Evolutionary conservation across 2,888 invertebrate genomes (phyloP).

Genomic region (Lampropteryx suffumata): DNA sequence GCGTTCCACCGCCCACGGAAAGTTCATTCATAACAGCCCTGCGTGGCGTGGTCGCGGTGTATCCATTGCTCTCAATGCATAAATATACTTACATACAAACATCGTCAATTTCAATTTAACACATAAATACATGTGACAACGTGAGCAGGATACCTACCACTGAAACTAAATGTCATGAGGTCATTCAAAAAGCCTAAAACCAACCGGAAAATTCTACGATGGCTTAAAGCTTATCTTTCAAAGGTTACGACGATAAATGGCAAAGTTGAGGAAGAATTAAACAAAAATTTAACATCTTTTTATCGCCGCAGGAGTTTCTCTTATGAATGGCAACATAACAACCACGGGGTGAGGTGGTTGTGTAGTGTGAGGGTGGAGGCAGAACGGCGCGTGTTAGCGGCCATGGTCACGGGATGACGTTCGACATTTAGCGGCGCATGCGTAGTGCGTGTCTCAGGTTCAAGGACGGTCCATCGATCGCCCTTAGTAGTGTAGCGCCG

Average conservation of each 20-base stretch:
- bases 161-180: constrained; percentile 43
- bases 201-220: constrained; percentile 34
- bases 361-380: constrained; percentile 41
- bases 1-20: constrained; percentile 66
- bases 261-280: constrained; percentile 61
- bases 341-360: constrained; percentile 26
- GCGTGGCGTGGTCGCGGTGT: constrained; percentile 69
- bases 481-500: constrained; percentile 51
- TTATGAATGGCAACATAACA: constrained; percentile 53
- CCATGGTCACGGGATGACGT: constrained; percentile 76
- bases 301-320: constrained; percentile 47
- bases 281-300: constrained; percentile 43
- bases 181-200: constrained; percentile 24
- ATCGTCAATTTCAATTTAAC: constrained; percentile 35
- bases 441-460: constrained; percentile 61
- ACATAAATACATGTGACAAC: constrained; percentile 35
- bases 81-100: no score
- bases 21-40: constrained; percentile 76
- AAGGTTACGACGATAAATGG: constrained; percentile 71
- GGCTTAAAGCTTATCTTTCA: constrained; percentile 58
- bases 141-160: no score
- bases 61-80: constrained; percentile 65
- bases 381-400: constrained; percentile 61
- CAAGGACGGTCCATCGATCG: constrained; percentile 76
- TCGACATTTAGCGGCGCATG: constrained; percentile 63